Percentiles rank a stretch among this genome's conserved stretches.
These are phyloP conservation scores for Nemurella pictetii DNA, from an alignment of 2,888 invertebrate genomes.

Conservation along the genomic window DNA sequence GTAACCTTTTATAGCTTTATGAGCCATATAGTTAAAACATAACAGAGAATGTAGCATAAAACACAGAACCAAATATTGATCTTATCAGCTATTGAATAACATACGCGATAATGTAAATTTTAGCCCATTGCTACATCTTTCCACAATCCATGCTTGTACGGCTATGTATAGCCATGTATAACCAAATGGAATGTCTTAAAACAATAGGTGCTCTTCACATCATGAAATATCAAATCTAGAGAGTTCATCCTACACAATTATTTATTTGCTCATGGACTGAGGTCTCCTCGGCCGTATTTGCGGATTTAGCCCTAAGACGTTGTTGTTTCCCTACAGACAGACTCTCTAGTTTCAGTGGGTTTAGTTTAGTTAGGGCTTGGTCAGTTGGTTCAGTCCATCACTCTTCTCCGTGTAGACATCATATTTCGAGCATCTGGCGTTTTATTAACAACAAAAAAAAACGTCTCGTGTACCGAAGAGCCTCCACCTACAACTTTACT, in stretches of 20 bases:
- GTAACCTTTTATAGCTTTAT: too few relatives aligned
- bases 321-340: background rate
- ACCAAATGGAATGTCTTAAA: too few relatives aligned
- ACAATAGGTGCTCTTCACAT: too few relatives aligned
- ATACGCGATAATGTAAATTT: too few relatives aligned
- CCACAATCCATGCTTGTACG: too few relatives aligned
- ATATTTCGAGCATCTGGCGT: background rate
- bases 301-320: background rate
- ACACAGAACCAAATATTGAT: too few relatives aligned
- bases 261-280: background rate
- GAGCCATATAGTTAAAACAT: too few relatives aligned
- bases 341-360: background rate
- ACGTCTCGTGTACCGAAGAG: background rate
- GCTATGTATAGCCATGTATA: too few relatives aligned
- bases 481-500: background rate
- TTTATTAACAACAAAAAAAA: background rate
- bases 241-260: background rate
- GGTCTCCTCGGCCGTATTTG: background rate
- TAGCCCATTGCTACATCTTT: too few relatives aligned
- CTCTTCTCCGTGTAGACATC: background rate
- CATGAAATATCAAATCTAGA: background rate
- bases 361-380: background rate
- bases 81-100: too few relatives aligned
- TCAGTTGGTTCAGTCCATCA: background rate
- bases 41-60: too few relatives aligned